Evolutionary conservation across 2,113 vertebrate species (phyloP).

Genomic region (Notechis scutatus): DNA sequence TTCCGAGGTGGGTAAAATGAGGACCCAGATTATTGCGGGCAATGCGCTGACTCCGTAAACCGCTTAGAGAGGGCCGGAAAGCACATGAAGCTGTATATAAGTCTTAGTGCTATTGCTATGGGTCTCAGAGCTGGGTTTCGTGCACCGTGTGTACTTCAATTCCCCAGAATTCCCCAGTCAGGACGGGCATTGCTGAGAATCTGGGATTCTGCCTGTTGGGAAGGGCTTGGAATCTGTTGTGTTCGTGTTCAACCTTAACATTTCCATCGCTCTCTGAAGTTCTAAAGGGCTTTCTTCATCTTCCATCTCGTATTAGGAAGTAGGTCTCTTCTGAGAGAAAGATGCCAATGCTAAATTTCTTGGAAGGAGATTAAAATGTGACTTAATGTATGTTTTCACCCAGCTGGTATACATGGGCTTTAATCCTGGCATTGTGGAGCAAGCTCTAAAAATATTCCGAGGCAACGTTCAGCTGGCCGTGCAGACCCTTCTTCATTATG

Average conservation of each 20-base stretch:
- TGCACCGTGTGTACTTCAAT: background rate
- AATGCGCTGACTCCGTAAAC: background rate
- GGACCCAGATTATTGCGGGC: background rate
- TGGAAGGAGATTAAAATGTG: too few species aligned
- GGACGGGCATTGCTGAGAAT: background rate
- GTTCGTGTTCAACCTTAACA: background rate
- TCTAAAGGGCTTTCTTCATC: background rate
- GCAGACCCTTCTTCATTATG: constrained; percentile 81
- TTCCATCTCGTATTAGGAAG: background rate
- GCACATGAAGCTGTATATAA: background rate
- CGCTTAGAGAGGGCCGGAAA: background rate
- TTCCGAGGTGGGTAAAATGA: background rate
- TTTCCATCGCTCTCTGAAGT: background rate
- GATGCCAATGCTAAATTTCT: background rate
- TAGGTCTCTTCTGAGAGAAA: background rate
- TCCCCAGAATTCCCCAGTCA: background rate
- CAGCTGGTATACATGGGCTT: constrained; percentile 88
- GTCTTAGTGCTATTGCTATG: background rate
- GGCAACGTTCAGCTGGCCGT: constrained; percentile 82
- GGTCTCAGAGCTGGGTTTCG: background rate
- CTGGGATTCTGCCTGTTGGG: background rate
- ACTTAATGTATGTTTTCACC: background rate
- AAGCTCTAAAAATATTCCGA: constrained; percentile 73
- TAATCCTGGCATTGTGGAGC: constrained; percentile 62
- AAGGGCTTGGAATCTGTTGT: background rate